Conservation (phyloP, 92 coral and sea anemone genomes). For the Desmophyllum pertusum region DNA sequence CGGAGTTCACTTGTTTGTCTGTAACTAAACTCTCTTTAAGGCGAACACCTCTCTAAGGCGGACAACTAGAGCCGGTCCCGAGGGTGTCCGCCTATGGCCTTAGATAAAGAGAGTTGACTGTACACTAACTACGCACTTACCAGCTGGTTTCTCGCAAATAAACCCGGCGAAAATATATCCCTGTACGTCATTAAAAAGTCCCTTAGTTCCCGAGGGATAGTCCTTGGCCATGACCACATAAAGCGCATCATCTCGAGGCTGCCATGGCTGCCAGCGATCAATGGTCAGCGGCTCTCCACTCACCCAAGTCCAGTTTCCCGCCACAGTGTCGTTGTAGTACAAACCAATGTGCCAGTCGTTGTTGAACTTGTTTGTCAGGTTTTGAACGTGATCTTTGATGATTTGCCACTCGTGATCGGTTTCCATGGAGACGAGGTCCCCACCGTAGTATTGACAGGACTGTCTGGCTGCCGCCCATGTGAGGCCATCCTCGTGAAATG, state of each 20-base stretch:
- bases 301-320: constrained; percentile 62
- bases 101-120: too few species aligned
- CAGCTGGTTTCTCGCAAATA: constrained; percentile 17
- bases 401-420: constrained; percentile 59
- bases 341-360: constrained; percentile 66
- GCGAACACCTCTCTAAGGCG: too few species aligned
- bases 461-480: constrained; percentile 28
- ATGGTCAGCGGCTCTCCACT: constrained; percentile 53
- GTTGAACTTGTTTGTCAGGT: constrained; percentile 56
- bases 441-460: constrained; percentile 40
- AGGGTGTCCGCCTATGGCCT: too few species aligned
- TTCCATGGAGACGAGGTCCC: constrained; percentile 68
- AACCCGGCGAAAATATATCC: constrained; percentile 18
- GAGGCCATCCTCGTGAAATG: constrained; percentile 31
- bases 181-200: constrained; percentile 9
- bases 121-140: too few species aligned
- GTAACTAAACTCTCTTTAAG: too few species aligned
- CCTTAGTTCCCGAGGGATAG: constrained; percentile 17
- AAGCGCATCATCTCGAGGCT: constrained; percentile 48
- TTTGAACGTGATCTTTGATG: constrained; percentile 48
- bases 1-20: too few species aligned
- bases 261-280: constrained; percentile 62
- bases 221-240: constrained; percentile 14
- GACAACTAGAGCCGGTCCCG: too few species aligned
- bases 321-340: neutral